Conservation (phyloP, 2,797 vertebrate genomes). For the Propithecus perrieri region DNA sequence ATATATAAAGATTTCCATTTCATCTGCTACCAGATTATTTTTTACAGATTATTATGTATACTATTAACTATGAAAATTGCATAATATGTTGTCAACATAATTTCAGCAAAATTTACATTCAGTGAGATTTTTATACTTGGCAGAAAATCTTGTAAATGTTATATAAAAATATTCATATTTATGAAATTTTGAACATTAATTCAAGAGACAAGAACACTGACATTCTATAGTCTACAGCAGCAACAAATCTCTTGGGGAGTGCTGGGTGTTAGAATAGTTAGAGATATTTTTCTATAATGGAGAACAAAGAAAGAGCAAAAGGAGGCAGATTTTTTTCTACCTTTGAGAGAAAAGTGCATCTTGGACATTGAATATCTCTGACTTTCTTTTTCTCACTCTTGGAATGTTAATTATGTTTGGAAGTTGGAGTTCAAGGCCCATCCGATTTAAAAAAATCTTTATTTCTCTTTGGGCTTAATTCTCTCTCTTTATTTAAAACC, state of each 20-base stretch:
- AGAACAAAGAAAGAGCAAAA: slow-evolving; percentile 48
- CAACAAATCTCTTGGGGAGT: background rate
- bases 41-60: background rate
- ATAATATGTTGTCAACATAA: background rate
- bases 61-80: background rate
- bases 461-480: slow-evolving; percentile 62
- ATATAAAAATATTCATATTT: background rate
- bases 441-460: slow-evolving; percentile 27
- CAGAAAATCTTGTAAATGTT: background rate
- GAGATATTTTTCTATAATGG: background rate
- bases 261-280: background rate
- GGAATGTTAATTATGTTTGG: slow-evolving; percentile 65
- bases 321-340: background rate
- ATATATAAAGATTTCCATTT: background rate
- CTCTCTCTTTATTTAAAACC: slow-evolving; percentile 37
- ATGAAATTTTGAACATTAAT: slow-evolving; percentile 27
- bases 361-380: slow-evolving; percentile 33
- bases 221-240: background rate
- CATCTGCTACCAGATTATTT: background rate
- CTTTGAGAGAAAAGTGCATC: slow-evolving; percentile 44
- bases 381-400: slow-evolving; percentile 36
- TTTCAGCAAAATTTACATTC: slow-evolving; percentile 39
- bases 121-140: slow-evolving; percentile 4
- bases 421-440: slow-evolving; percentile 59
- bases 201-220: background rate